Percentiles rank a stretch among this genome's conserved stretches.
Conservation (phyloP, 64 coral and sea anemone species). For the Porites australiensis region DNA sequence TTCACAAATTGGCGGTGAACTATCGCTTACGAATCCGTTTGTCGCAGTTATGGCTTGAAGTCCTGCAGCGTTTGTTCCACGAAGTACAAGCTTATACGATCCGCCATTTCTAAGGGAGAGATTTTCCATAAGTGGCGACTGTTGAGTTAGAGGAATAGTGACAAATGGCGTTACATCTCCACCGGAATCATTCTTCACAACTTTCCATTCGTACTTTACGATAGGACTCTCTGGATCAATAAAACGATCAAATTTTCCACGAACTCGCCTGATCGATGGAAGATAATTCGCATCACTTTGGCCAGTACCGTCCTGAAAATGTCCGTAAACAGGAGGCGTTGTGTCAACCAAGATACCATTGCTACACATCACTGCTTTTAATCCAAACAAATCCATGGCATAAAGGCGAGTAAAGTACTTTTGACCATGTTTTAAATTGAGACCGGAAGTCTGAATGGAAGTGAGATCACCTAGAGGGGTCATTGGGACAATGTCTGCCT, state of each 20-base stretch:
- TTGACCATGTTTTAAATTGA: slow-evolving; percentile 73
- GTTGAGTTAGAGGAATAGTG: slow-evolving; percentile 82
- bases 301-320: slow-evolving; percentile 80
- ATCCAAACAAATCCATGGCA: slow-evolving; percentile 68
- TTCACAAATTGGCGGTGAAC: slow-evolving; percentile 73
- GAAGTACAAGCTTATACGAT: slow-evolving; percentile 77
- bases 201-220: slow-evolving; percentile 89
- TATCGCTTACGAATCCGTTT: slow-evolving; percentile 84
- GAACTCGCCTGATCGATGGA: slow-evolving; percentile 83
- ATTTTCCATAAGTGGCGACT: slow-evolving; percentile 80
- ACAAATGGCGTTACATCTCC: slow-evolving; percentile 82
- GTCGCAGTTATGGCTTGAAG: slow-evolving; percentile 63
- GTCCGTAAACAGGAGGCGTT: slow-evolving; percentile 78
- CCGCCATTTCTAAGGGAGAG: slow-evolving; percentile 71
- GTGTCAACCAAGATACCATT: slow-evolving; percentile 93
- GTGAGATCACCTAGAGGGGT: slow-evolving; percentile 76
- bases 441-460: slow-evolving; percentile 79
- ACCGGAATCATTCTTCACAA: slow-evolving; percentile 46
- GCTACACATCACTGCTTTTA: slow-evolving; percentile 91
- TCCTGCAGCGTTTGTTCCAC: slow-evolving; percentile 88
- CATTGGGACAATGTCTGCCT: slow-evolving; percentile 79
- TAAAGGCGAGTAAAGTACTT: slow-evolving; percentile 92
- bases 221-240: slow-evolving; percentile 89
- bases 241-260: slow-evolving; percentile 78
- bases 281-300: slow-evolving; percentile 74